Percentiles rank a stretch among this genome's conserved stretches.
These are phyloP conservation scores for Rhopalosiphum nymphaeae DNA, from an alignment of 2,888 invertebrate species.

Conservation along the genomic window DNA sequence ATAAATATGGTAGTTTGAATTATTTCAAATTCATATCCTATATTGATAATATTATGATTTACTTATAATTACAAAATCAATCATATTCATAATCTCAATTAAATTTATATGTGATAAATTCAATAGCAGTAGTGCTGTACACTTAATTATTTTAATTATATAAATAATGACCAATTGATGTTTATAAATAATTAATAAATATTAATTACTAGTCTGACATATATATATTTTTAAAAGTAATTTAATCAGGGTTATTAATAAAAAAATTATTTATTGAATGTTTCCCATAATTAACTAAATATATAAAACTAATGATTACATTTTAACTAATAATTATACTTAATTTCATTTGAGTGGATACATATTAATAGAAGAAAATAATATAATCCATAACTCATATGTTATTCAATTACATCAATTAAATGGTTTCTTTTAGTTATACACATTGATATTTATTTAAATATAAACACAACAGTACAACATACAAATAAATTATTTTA, in stretches of 20 bases:
- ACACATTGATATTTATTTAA: not conserved
- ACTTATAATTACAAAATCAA: not conserved
- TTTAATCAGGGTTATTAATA: not conserved
- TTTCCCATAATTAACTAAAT: conserved; percentile 14
- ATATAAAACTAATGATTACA: not conserved
- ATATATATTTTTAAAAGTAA: not conserved
- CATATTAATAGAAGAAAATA: not conserved
- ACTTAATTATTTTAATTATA: not conserved
- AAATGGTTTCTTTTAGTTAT: not conserved
- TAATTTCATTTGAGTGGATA: not conserved
- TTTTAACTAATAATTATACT: not conserved
- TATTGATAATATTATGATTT: not conserved
- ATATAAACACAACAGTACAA: not conserved
- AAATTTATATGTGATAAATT: not conserved
- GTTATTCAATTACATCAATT: not conserved
- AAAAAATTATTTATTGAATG: not conserved
- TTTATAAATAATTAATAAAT: not conserved
- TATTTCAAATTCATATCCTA: not conserved
- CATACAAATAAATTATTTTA: not conserved
- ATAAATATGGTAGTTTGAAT: not conserved
- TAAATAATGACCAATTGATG: not conserved
- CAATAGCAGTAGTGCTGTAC: not conserved
- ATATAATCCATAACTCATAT: not conserved
- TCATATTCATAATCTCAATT: not conserved
- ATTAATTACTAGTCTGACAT: not conserved